These are phyloP conservation scores for Lacanobia wlatinum DNA, from an alignment of 2,888 invertebrate genomes.

Conservation along the genomic window DNA sequence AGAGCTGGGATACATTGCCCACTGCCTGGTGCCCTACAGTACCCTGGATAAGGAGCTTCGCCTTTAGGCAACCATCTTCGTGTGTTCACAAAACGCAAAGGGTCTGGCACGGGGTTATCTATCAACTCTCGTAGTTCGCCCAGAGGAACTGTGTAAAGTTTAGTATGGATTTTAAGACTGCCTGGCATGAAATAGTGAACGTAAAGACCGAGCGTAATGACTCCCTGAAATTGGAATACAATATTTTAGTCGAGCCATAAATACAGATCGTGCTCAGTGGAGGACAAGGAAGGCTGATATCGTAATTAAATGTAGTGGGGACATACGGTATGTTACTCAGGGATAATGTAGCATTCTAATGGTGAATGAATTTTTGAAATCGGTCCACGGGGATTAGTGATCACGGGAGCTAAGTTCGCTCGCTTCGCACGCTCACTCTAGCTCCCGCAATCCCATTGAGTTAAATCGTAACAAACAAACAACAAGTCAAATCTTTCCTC, in stretches of 20 bases:
- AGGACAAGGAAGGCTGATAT: background rate
- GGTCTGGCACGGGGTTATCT: constrained; percentile 41
- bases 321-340: too few relatives aligned
- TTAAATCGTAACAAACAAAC: too few relatives aligned
- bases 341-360: too few relatives aligned
- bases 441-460: too few relatives aligned
- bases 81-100: constrained; percentile 54
- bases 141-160: constrained; percentile 64
- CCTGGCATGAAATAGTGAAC: constrained; percentile 79
- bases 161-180: constrained; percentile 72
- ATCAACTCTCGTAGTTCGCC: constrained; percentile 61
- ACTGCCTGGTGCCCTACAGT: constrained; percentile 82
- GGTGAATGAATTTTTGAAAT: too few relatives aligned
- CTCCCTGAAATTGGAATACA: constrained; percentile 70
- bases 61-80: constrained; percentile 77
- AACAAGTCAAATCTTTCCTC: too few relatives aligned
- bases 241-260: background rate
- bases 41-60: constrained; percentile 85
- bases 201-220: constrained; percentile 74
- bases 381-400: too few relatives aligned
- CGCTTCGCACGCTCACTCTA: too few relatives aligned
- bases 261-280: background rate
- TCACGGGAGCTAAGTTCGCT: too few relatives aligned
- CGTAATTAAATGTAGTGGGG: background rate
- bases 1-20: constrained; percentile 74